phyloP scores from a whole-genome alignment of 1,140 invertebrate species.

The Meloidogyne floridensis region DNA sequence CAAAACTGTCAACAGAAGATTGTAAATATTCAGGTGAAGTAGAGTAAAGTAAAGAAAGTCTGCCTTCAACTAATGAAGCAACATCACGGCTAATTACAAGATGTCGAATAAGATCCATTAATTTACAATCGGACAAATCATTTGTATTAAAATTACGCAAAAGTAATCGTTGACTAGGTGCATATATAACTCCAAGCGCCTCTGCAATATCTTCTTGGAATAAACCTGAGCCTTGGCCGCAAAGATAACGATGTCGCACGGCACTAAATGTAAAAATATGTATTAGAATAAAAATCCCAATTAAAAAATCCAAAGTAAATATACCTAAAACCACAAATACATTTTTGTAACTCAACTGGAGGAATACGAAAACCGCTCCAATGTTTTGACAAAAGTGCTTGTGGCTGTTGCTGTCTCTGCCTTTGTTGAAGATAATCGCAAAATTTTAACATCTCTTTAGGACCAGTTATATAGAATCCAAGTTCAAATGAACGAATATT shows the following conservation, averaged over 20 bases:
- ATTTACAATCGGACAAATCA: conserved; percentile 28
- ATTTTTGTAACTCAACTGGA: conserved; percentile 23
- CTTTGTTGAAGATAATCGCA: conserved; percentile 42
- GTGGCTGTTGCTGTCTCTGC: conserved; percentile 34
- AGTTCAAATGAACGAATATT: conserved; percentile 50
- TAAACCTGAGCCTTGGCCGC: conserved; percentile 38
- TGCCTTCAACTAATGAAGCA: conserved; percentile 15
- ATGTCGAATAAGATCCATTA: conserved; percentile 41
- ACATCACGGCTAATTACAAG: conserved; percentile 36
- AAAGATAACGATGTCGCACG: conserved; percentile 56
- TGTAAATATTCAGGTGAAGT: conserved; percentile 28
- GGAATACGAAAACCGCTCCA: conserved; percentile 38
- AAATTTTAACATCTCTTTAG: conserved; percentile 14
- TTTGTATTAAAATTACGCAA: conserved; percentile 36
- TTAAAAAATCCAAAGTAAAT: conserved; percentile 3
- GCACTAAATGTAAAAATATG: conserved; percentile 30
- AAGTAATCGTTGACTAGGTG: conserved; percentile 10
- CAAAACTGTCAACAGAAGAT: conserved; percentile 35
- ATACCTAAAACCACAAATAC: conserved; percentile 41
- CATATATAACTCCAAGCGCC: conserved; percentile 28
- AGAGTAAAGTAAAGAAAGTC: background rate
- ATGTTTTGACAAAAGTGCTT: conserved; percentile 26
- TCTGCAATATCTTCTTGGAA: conserved; percentile 51
- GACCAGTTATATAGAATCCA: conserved; percentile 44
- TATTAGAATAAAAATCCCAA: background rate